Evolutionary conservation across 2,797 vertebrate species (phyloP), one percentile per base, ranked within the genome.

Genomic region (Sebastes hubbsi): DNA sequence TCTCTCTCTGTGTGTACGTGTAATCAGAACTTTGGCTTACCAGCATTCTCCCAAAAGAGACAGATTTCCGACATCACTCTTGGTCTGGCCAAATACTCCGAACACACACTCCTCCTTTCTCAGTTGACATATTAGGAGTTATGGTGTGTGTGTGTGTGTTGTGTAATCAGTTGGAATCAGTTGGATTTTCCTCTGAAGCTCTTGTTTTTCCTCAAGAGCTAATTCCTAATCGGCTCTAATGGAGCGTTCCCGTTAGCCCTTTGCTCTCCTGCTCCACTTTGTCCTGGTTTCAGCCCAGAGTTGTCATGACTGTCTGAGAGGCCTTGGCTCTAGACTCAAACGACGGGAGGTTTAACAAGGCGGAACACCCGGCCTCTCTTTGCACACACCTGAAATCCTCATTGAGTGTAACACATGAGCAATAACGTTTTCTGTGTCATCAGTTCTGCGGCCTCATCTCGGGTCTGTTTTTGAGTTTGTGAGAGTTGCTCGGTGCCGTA

Each of bases 51-150:
- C 88, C 92, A n/a, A 24, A 83, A 90, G 87, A 89, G 62, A 65
- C 72, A 83, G 38, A 84, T 88, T 90, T 92, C 87, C 75, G 11
- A 88, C 86, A 89, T 91, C 81, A 69, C 63, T 83, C 75, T 75
- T 2, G 0, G 63, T 84, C 85, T 77, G 74, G 83, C 88, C 80
- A 78, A 84, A 22, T 27, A 12, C 55, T 27, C 81, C 6, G 32
- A 63, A 52, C 24, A 29, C 69, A n/a, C 46, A 24, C 25, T 24
- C 27, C 25, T 38, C 36, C 3, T 76, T 61, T 72, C 66, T 59
- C 25, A 4, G 52, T 61, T 83, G 74, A 88, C 70, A 71, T 62
- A 77, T 82, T 27, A 75, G 66, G 68, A 76, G 62, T 82, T 79
- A 62, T 72, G 25, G 38, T 6, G 14, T 42, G 38, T 42, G 14